phyloP scores from a whole-genome alignment of 2,113 vertebrate genomes.

The Hemibagrus wyckioides region DNA sequence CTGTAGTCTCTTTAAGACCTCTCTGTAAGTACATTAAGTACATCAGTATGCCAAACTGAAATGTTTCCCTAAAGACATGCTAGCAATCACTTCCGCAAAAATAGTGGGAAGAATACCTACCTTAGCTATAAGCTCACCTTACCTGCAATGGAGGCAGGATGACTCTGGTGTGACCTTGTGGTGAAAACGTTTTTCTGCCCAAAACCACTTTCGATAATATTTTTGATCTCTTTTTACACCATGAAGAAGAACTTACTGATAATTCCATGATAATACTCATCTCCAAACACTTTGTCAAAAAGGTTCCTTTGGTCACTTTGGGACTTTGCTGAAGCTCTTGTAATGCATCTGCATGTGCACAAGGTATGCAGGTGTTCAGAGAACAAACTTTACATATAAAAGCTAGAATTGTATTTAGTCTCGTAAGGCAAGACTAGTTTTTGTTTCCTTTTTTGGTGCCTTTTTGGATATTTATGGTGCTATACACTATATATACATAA shows the following conservation, averaged over 20 bases:
- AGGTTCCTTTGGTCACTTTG: background rate
- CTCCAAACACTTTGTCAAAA: background rate
- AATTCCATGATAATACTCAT: background rate
- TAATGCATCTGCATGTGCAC: background rate
- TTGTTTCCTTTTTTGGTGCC: background rate
- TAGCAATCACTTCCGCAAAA: background rate
- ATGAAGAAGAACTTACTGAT: background rate
- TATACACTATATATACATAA: background rate
- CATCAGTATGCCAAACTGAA: background rate
- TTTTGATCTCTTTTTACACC: background rate
- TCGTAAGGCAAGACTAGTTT: background rate
- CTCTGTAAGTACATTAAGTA: background rate
- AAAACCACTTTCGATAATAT: background rate
- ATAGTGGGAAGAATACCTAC: background rate
- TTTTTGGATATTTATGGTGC: background rate
- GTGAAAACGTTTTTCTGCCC: background rate
- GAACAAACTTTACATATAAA: background rate
- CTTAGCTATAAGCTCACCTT: background rate
- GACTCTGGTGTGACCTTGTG: background rate
- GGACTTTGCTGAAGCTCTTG: background rate
- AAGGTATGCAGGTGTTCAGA: background rate
- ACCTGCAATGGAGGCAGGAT: background rate
- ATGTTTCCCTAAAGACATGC: background rate
- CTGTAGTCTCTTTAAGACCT: background rate
- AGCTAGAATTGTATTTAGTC: background rate